Base-by-base conservation (phyloP, 2,888 invertebrate genomes). In the Pristionchus maxplancki region DNA sequence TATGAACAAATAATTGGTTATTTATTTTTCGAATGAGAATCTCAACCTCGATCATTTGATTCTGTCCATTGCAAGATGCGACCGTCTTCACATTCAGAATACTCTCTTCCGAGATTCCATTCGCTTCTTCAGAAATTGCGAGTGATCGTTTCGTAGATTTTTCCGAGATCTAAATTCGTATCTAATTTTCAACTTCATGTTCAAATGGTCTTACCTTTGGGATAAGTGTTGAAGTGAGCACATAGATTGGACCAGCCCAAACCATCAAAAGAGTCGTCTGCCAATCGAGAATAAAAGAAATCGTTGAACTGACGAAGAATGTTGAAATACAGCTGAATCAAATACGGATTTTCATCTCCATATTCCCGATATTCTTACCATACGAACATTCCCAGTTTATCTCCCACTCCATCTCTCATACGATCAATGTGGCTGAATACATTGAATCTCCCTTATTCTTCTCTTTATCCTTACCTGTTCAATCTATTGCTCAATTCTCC, bases 81-180 rank as follows among this genome's bases (percentile, higher is more conserved):
- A 85, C 62, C n/a, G 85, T 85, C 62, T 85, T 85, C 40, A 85
- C 85, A 44, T 85, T 85, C 31, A 64, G 37, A 31, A 85, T 85
- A 44, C 85, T 64, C 31, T 85, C 85, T 40, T 85, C 85, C 28
- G 64, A 40, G 40, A 85, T 62, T 64, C 85, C 85, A 85, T 85
- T 85, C 28, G 64, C 85, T 34, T 85, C 85, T 44, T 85, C 85
- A 1, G 64, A 50, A 34, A 83, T 78, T 20, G 44, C 6, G 17
- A 78, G n/a, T 20, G 48, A 44, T n/a, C 44, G 48, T 28, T 78
- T 40, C 24, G 78, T 48, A n/a, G 78, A 24, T 15, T 78, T 78
- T 17, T 44, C 78, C 9, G 78, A 44, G 24, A 78, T 6, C 78
- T 78, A 28, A 11, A 24, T 31, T 67, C 31, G n/a, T n/a, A n/a